phyloP scores from a whole-genome alignment of 2,113 vertebrate genomes.

The Columbina picui region DNA sequence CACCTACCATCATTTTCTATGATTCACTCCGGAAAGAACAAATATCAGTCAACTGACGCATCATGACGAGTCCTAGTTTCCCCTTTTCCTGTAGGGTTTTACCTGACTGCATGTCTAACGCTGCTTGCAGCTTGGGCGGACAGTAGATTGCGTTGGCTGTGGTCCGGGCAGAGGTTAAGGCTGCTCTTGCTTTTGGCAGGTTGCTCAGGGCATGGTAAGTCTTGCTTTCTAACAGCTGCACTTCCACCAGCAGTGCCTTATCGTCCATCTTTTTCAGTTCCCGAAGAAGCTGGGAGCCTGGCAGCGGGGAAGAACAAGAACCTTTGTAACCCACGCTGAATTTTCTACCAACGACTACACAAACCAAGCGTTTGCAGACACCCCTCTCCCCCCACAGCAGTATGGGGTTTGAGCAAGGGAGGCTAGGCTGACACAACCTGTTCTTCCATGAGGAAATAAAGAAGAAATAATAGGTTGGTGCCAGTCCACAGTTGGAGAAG shows the following conservation, averaged over 20 bases:
- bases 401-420: background rate
- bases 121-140: slow-evolving; percentile 96
- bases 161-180: slow-evolving; percentile 96
- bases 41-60: rapidly evolving
- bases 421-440: background rate
- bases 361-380: background rate
- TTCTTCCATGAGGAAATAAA: background rate
- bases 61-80: rapidly evolving
- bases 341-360: background rate
- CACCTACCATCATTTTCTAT: background rate
- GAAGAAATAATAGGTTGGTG: background rate
- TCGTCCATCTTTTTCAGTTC: slow-evolving; percentile 99
- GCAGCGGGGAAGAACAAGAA: background rate
- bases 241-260: slow-evolving; percentile 97
- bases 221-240: slow-evolving; percentile 97
- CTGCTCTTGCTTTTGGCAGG: slow-evolving; percentile 96
- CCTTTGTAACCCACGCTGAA: background rate
- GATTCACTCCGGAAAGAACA: background rate
- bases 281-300: slow-evolving; percentile 92
- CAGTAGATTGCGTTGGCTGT: slow-evolving; percentile 99
- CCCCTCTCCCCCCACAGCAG: background rate
- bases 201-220: slow-evolving; percentile 98
- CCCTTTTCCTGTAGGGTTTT: background rate
- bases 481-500: background rate
- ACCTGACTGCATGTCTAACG: slow-evolving; percentile 99